Percentiles rank a stretch among this genome's conserved stretches.
Evolutionary conservation across 2,888 invertebrate genomes (phyloP).

Genomic region (Oithona nana): DNA sequence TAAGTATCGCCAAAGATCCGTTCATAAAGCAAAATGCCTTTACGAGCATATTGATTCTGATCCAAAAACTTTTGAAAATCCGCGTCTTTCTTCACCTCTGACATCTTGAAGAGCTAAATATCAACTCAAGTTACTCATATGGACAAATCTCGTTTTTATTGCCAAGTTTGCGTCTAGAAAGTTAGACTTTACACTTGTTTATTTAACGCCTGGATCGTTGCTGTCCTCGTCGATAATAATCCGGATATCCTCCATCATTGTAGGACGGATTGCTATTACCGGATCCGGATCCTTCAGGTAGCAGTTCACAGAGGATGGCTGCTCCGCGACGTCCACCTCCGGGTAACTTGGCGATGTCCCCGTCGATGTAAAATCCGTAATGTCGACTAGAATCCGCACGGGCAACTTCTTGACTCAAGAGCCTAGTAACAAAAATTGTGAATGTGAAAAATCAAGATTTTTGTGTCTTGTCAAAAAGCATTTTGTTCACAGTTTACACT

Average conservation of each 20-base stretch:
- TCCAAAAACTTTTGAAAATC: constrained; percentile 10
- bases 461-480: background rate
- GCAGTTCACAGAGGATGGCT: constrained; percentile 14
- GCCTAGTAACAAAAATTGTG: too few species aligned
- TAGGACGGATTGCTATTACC: background rate
- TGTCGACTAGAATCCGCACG: constrained; percentile 14
- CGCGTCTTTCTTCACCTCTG: background rate
- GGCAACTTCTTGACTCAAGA: constrained; percentile 3
- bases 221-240: background rate
- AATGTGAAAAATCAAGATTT: too few species aligned
- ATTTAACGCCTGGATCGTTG: background rate
- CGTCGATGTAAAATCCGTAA: constrained; percentile 17
- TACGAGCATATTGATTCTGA: background rate
- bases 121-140: background rate
- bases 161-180: background rate
- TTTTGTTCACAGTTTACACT: background rate
- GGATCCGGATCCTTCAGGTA: constrained; percentile 11
- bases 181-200: background rate
- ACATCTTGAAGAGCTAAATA: background rate
- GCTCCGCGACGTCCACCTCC: constrained; percentile 16
- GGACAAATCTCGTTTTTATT: too few species aligned
- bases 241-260: background rate
- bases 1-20: constrained; percentile 36
- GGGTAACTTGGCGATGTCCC: constrained; percentile 16
- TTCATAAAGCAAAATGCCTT: constrained; percentile 30